A percentile compares a stretch with the other conserved stretches of the same genome.
phyloP scores from a whole-genome alignment of 1,140 invertebrate species.

The Nasonia vitripennis region DNA sequence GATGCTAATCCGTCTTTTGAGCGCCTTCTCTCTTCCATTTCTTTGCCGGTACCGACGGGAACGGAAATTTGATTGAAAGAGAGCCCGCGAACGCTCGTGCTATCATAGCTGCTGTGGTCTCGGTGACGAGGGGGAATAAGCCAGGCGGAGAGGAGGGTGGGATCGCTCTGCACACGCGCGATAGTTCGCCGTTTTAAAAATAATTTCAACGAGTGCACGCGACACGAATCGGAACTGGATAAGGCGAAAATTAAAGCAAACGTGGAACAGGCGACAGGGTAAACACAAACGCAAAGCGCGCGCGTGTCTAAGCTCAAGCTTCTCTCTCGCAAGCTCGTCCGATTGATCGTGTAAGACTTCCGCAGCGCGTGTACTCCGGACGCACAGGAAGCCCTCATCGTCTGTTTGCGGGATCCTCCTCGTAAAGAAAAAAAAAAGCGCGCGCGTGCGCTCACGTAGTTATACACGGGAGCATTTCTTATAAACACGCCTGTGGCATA shows the following conservation, averaged over 20 bases:
- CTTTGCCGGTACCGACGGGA: background rate
- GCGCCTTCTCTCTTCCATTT: background rate
- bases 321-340: slow-evolving; percentile 1
- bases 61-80: slow-evolving; percentile 13
- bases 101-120: no score
- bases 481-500: slow-evolving; percentile 58
- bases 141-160: no score
- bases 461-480: slow-evolving; percentile 50
- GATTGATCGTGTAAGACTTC: slow-evolving; percentile 18
- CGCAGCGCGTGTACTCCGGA: background rate
- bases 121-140: no score
- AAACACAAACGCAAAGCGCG: background rate
- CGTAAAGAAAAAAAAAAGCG: background rate
- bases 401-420: slow-evolving; percentile 5
- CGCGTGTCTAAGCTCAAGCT: background rate
- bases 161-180: no score
- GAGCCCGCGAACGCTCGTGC: no score
- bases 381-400: background rate
- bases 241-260: background rate
- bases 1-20: background rate
- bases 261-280: background rate
- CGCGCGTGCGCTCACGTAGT: background rate
- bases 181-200: no score
- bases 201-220: no score
- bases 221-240: no score